A percentile compares a stretch with the other conserved stretches of the same genome.
Conservation (phyloP, 2,888 invertebrate genomes). For the Empis livida region DNA sequence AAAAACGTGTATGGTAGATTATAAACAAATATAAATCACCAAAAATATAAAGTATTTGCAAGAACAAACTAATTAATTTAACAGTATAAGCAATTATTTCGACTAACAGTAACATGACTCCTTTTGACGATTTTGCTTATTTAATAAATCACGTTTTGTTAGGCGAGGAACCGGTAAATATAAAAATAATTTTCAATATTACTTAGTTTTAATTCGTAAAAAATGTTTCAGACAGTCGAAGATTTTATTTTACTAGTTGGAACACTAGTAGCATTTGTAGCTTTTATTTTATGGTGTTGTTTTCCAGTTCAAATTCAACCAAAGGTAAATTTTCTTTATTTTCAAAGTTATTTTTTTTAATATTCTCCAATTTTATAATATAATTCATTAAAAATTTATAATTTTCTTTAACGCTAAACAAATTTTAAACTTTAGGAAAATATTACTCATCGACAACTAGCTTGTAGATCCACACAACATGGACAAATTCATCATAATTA, state of each 20-base stretch:
- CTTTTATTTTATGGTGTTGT: slow-evolving; percentile 50
- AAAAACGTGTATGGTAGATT: too few relatives aligned
- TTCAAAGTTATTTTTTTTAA: too few relatives aligned
- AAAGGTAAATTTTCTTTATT: slow-evolving; percentile 24
- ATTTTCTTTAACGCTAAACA: too few relatives aligned
- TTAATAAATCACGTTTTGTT: slow-evolving; percentile 45
- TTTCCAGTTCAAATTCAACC: slow-evolving; percentile 40
- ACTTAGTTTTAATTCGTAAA: neutral
- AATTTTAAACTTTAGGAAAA: slow-evolving; percentile 26
- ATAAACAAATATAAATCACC: too few relatives aligned
- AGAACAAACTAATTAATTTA: too few relatives aligned
- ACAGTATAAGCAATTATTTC: too few relatives aligned
- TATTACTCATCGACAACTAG: slow-evolving; percentile 31
- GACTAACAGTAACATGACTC: slow-evolving; percentile 35
- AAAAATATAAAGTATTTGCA: too few relatives aligned
- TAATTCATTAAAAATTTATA: too few relatives aligned
- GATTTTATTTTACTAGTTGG: slow-evolving; percentile 48
- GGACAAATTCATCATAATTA: slow-evolving; percentile 29
- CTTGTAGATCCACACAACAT: slow-evolving; percentile 30
- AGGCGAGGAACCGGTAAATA: slow-evolving; percentile 47
- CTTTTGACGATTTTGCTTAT: slow-evolving; percentile 47
- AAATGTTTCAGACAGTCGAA: slow-evolving; percentile 41
- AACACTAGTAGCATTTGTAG: slow-evolving; percentile 48
- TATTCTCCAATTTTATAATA: too few relatives aligned
- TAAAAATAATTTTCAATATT: neutral